Percentiles rank a stretch among this genome's conserved stretches.
Evolutionary conservation across 92 coral and sea anemone genomes (phyloP).

Genomic region (Blastomussa wellsi): DNA sequence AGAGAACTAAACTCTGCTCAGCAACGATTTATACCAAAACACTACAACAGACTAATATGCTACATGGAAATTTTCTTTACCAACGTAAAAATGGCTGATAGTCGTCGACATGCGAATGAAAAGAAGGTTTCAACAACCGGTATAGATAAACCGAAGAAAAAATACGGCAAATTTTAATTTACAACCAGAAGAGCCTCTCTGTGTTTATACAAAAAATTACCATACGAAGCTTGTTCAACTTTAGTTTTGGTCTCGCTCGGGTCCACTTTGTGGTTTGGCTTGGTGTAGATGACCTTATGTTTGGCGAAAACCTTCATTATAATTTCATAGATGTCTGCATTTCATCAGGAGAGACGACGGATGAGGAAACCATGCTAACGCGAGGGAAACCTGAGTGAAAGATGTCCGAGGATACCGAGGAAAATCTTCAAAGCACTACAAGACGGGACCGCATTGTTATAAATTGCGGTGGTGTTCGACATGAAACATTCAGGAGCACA

Average conservation of each 20-base stretch:
- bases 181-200: background rate
- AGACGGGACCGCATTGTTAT: slow-evolving; percentile 80
- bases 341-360: slow-evolving; percentile 24
- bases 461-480: slow-evolving; percentile 96
- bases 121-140: background rate
- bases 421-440: slow-evolving; percentile 35
- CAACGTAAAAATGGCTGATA: background rate
- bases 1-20: slow-evolving; percentile 1
- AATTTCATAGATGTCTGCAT: slow-evolving; percentile 4
- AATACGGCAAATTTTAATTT: slow-evolving; percentile 27
- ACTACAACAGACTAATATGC: background rate
- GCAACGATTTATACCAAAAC: slow-evolving; percentile 46
- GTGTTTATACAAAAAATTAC: slow-evolving; percentile 40
- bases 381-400: slow-evolving; percentile 17
- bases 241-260: background rate
- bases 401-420: slow-evolving; percentile 49
- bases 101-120: slow-evolving; percentile 10
- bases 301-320: slow-evolving; percentile 8
- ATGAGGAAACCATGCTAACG: slow-evolving; percentile 8
- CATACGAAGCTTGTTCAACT: slow-evolving; percentile 32
- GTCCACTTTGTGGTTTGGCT: slow-evolving; percentile 16
- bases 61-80: background rate
- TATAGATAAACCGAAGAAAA: background rate
- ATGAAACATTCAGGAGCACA: slow-evolving; percentile 91
- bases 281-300: slow-evolving; percentile 3